Percentiles rank a stretch among this genome's conserved stretches.
These are phyloP conservation scores for Eristalinus aeneus DNA, from an alignment of 2,888 invertebrate genomes.

Conservation along the genomic window DNA sequence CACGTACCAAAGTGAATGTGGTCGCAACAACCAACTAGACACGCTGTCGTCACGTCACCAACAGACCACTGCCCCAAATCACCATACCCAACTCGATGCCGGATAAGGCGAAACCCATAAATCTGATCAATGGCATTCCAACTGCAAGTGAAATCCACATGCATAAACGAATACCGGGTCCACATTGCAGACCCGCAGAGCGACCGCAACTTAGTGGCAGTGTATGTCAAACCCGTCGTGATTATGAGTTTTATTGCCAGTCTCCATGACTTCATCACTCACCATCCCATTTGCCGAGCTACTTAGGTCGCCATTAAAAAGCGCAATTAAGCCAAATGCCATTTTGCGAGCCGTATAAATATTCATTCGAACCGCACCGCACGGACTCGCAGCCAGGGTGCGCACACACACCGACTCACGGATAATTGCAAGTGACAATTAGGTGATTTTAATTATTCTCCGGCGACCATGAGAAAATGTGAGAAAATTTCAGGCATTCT, in stretches of 20 bases:
- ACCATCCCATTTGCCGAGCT: constrained; percentile 33
- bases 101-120: constrained; percentile 40
- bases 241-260: constrained; percentile 53
- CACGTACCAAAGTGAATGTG: no score
- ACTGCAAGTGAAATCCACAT: constrained; percentile 42
- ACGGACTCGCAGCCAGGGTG: background rate
- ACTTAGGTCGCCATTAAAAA: constrained; percentile 64
- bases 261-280: constrained; percentile 59
- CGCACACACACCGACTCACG: background rate
- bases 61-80: background rate
- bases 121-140: constrained; percentile 55
- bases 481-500: constrained; percentile 69
- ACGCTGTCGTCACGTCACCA: background rate
- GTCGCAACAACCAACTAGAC: background rate
- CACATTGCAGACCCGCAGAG: background rate
- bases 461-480: constrained; percentile 67
- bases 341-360: constrained; percentile 54
- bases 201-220: background rate
- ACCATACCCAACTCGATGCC: background rate
- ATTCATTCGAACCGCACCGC: constrained; percentile 39
- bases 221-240: constrained; percentile 20
- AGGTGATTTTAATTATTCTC: constrained; percentile 71
- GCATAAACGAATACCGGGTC: background rate
- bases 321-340: constrained; percentile 63
- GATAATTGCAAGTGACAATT: constrained; percentile 71